Evolutionary conservation across 2,113 vertebrate genomes (phyloP), one percentile per base, ranked within the genome.

Genomic region (Cricetomys ansorgei): DNA sequence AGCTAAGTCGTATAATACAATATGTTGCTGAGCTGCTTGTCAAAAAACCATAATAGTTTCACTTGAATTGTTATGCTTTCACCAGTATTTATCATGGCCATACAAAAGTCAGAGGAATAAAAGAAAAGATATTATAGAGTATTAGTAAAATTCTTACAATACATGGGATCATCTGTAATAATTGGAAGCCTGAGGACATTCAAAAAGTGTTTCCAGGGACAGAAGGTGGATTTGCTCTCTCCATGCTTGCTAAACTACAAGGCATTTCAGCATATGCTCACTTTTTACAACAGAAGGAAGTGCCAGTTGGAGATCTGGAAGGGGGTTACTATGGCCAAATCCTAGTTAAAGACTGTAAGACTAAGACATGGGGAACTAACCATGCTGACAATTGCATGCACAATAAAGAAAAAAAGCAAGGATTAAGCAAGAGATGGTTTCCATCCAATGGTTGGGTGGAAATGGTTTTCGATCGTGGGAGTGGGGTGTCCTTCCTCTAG

Each of bases 321-420:
- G 69, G 50, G 27, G 72, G 34, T 50, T 80, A 11, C 23, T 29
- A 15, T 90, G 34, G 62, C 45, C 55, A 89, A 89, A 87, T 57
- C 80, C 29, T 92, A 59, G 37, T 81, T 69, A 96, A 95, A 92
- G 88, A 89, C n/a, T 92, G 34, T 79, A 89, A 76, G 34, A 50
- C n/a, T 95, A 96, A 92, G 2, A 64, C 45, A 84, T 69, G 55
- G 48, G 75, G 10, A 86, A 86, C 27, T 50, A 86, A 75, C 75
- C 19, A 25, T 43, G 50, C 31, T 34, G 77, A 75, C 50, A 81
- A 15, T 19, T 27, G 31, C 48, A 69, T 86, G n/a, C n/a, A n/a
- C n/a, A n/a, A 25, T 37, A 84, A 89, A 88, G 57, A 85, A 55
- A 59, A 69, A 92, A 69, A 17, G 5, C 25, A 81, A 94, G 23